Conservation (phyloP, 2,888 invertebrate genomes). For the Cremastobaeus sp. region DNA sequence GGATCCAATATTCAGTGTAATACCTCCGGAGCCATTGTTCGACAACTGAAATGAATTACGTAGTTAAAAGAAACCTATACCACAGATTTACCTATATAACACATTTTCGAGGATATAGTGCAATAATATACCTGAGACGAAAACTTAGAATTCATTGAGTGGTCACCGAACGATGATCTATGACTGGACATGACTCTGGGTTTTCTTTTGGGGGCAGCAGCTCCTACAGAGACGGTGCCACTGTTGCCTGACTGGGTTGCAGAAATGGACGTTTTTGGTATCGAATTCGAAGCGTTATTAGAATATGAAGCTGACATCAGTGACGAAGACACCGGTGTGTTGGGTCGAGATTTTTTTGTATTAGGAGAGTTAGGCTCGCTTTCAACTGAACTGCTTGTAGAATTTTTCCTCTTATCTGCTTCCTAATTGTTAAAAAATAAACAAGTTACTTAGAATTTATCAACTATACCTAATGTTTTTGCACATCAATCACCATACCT, state of each 20-base stretch:
- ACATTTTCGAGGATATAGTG: neutral
- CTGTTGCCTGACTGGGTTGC: slow-evolving; percentile 36
- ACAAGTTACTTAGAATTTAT: neutral
- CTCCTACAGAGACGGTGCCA: slow-evolving; percentile 3
- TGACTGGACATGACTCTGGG: slow-evolving; percentile 66
- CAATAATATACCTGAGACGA: slow-evolving; percentile 66
- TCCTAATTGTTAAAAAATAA: slow-evolving; percentile 31
- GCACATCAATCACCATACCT: slow-evolving; percentile 25
- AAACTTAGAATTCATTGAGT: slow-evolving; percentile 66
- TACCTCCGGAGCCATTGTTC: slow-evolving; percentile 71
- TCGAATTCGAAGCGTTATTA: slow-evolving; percentile 26
- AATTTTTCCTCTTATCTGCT: slow-evolving; percentile 79
- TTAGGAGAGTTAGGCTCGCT: slow-evolving; percentile 80
- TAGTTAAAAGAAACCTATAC: slow-evolving; percentile 5
- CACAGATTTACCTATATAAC: neutral
- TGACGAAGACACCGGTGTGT: slow-evolving; percentile 67
- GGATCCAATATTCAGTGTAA: slow-evolving; percentile 77
- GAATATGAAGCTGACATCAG: slow-evolving; percentile 18
- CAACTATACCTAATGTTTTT: neutral
- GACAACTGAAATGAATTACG: slow-evolving; percentile 60
- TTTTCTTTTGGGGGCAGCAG: slow-evolving; percentile 64
- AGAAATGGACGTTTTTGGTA: slow-evolving; percentile 60
- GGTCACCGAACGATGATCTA: slow-evolving; percentile 68
- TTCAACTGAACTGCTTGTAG: slow-evolving; percentile 79
- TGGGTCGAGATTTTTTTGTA: slow-evolving; percentile 76